Evolutionary conservation across 2,888 invertebrate genomes (phyloP).

Genomic region (Pachydiplax longipennis): DNA sequence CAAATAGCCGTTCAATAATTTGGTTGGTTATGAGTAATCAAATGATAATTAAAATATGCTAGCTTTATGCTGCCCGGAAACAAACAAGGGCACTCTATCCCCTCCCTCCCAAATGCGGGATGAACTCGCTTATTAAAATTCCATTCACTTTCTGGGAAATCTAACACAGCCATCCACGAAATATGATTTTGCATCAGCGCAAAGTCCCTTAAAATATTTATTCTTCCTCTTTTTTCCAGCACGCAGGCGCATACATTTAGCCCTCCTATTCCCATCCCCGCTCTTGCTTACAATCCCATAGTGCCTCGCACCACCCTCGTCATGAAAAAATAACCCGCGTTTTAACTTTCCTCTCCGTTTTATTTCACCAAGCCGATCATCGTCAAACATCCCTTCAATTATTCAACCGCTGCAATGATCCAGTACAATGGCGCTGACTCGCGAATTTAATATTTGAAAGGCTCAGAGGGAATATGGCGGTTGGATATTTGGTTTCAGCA

Average conservation of each 20-base stretch:
- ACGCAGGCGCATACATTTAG: background rate
- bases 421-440: constrained; percentile 34
- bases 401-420: constrained; percentile 40
- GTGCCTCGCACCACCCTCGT: background rate
- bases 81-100: background rate
- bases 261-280: background rate
- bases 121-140: constrained; percentile 42
- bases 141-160: constrained; percentile 42
- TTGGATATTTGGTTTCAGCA: no score
- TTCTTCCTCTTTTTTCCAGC: background rate
- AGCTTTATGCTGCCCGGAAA: background rate
- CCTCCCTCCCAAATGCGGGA: background rate
- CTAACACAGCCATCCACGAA: constrained; percentile 35
- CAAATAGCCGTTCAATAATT: background rate
- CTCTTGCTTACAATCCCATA: background rate
- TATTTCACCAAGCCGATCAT: constrained; percentile 42
- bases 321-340: background rate
- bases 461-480: background rate
- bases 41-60: background rate
- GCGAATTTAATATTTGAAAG: constrained; percentile 29
- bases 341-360: constrained; percentile 10
- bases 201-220: constrained; percentile 36
- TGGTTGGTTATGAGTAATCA: background rate
- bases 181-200: constrained; percentile 43
- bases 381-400: constrained; percentile 39